A percentile compares a stretch with the other conserved stretches of the same genome.
Evolutionary conservation across 2,888 invertebrate genomes (phyloP).

Genomic region (Onchidella celtica): DNA sequence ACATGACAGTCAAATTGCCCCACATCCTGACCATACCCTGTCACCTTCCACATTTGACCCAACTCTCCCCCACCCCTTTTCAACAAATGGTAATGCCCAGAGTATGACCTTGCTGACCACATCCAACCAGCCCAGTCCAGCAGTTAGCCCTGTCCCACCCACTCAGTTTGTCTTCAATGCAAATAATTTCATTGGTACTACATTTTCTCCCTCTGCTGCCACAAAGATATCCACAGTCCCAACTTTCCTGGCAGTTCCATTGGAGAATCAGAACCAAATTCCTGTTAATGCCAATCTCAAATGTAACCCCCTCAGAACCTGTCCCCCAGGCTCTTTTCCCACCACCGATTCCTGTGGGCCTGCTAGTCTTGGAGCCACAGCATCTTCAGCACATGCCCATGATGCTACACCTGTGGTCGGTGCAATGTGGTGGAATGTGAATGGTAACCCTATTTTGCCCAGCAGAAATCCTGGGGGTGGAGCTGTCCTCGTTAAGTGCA

Average conservation of each 20-base stretch:
- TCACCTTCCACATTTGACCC: background rate
- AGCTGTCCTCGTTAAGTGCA: constrained; percentile 20
- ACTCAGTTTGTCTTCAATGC: constrained; percentile 7
- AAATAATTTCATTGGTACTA: constrained; percentile 27
- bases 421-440: constrained; percentile 28
- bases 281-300: constrained; percentile 25
- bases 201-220: background rate
- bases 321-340: background rate
- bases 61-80: background rate
- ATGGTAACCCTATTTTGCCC: background rate
- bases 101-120: background rate
- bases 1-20: background rate
- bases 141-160: background rate
- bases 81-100: background rate
- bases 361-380: background rate
- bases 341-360: background rate
- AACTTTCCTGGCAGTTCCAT: constrained; percentile 14
- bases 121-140: background rate
- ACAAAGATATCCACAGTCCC: constrained; percentile 12
- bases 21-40: background rate
- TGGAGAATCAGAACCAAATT: constrained; percentile 6
- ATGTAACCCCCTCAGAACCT: constrained; percentile 33
- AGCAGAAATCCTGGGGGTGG: background rate
- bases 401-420: background rate
- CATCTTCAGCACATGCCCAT: background rate